Percentiles rank a stretch among this genome's conserved stretches.
These are phyloP conservation scores for Lacerta bilineata DNA, from an alignment of 2,797 vertebrate genomes.

Conservation along the genomic window DNA sequence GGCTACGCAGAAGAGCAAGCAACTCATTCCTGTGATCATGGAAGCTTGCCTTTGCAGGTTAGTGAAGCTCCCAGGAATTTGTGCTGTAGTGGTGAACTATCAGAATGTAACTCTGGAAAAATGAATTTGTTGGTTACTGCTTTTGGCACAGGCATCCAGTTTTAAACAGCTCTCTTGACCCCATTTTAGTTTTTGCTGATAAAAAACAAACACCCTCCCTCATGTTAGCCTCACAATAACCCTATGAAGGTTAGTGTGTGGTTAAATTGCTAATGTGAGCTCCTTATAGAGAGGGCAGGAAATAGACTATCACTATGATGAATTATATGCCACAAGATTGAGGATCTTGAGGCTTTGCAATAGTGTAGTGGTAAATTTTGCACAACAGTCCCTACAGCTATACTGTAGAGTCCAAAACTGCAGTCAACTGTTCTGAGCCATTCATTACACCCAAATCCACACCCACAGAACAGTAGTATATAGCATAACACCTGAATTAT, in stretches of 20 bases:
- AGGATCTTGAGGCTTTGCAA: not conserved
- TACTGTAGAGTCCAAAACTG: no score
- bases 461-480: no score
- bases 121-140: not conserved
- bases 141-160: not conserved
- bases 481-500: no score
- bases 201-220: not conserved
- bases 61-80: not conserved
- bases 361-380: not conserved
- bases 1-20: constrained; percentile 52
- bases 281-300: not conserved
- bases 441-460: no score
- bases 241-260: not conserved
- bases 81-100: constrained; percentile 7
- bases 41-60: not conserved
- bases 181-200: not conserved
- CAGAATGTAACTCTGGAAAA: not conserved
- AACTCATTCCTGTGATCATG: constrained; percentile 18
- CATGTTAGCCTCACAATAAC: not conserved
- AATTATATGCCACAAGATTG: not conserved
- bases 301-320: not conserved
- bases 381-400: no score
- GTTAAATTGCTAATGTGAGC: not conserved
- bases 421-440: no score
- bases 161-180: constrained; percentile 13